Percentiles rank a stretch among this genome's conserved stretches.
Evolutionary conservation across 2,797 vertebrate species (phyloP).

Genomic region (Syndactyla subalaris): DNA sequence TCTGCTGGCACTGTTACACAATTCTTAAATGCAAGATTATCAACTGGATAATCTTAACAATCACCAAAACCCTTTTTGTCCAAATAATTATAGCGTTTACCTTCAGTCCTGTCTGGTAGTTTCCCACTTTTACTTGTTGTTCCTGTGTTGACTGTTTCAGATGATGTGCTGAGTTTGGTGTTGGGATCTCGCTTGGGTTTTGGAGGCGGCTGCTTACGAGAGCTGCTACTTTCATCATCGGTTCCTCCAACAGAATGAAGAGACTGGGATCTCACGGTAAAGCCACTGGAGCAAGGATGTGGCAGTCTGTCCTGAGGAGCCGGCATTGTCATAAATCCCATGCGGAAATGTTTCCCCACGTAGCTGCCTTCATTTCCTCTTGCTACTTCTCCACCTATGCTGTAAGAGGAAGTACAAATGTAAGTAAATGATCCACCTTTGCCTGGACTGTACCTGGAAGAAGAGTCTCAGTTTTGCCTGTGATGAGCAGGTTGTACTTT

Average conservation of each 20-base stretch:
- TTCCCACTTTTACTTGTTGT: constrained; percentile 82
- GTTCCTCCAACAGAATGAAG: constrained; percentile 94
- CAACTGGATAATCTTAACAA: not conserved
- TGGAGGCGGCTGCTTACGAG: constrained; percentile 94
- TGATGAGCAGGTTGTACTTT: not conserved
- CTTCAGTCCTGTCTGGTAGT: constrained; percentile 81
- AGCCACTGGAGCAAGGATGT: constrained; percentile 89
- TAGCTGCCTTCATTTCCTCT: constrained; percentile 86
- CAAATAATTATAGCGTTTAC: constrained; percentile 39
- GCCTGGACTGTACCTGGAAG: not conserved
- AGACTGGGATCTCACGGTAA: constrained; percentile 95
- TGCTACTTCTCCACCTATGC: constrained; percentile 90
- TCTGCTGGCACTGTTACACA: not conserved
- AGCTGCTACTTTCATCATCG: constrained; percentile 91
- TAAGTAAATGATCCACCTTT: not conserved
- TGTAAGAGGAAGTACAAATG: constrained; percentile 70
- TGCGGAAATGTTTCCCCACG: constrained; percentile 92
- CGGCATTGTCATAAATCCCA: constrained; percentile 96
- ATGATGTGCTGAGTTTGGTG: constrained; percentile 97
- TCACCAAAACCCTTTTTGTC: not conserved
- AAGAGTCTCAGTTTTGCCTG: not conserved
- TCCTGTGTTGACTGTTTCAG: constrained; percentile 93
- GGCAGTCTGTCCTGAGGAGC: constrained; percentile 91
- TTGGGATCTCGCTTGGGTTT: constrained; percentile 97
- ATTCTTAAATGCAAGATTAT: not conserved